Conservation (phyloP, 1,140 invertebrate species). For the Drosophila tsacasi region DNA sequence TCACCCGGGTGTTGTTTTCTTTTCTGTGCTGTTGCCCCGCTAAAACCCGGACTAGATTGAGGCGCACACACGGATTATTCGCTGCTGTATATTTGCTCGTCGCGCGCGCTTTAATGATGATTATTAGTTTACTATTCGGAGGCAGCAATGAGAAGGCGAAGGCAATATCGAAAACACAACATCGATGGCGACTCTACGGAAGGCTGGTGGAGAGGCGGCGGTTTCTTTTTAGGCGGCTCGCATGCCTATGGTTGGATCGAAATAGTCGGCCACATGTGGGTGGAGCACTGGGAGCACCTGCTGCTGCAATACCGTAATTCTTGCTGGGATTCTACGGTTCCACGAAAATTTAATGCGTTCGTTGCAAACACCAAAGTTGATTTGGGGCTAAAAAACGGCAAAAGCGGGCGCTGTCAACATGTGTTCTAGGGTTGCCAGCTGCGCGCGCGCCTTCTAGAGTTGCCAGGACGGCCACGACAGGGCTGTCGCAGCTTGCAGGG, state of each 20-base stretch:
- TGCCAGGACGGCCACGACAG: not conserved
- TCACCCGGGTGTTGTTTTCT: conserved; percentile 39
- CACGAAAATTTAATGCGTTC: conserved; percentile 80
- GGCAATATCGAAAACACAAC: conserved; percentile 29
- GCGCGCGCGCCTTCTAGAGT: not conserved
- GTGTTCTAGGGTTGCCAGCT: conserved; percentile 64
- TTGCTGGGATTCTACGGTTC: conserved; percentile 29
- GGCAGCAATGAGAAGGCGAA: conserved; percentile 16
- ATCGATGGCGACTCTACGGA: conserved; percentile 13
- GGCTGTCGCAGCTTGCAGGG: not conserved
- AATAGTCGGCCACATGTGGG: conserved; percentile 34
- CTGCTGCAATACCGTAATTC: conserved; percentile 17
- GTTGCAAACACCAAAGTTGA: conserved; percentile 70
- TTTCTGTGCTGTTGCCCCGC: conserved; percentile 27
- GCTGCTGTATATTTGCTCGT: conserved; percentile 8
- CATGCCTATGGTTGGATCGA: conserved; percentile 33
- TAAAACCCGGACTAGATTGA: conserved; percentile 15
- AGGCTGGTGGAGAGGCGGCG: conserved; percentile 18
- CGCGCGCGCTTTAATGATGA: conserved; percentile 17
- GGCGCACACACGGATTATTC: conserved; percentile 21
- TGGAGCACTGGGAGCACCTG: conserved; percentile 7
- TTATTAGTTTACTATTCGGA: conserved; percentile 40
- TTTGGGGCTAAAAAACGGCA: conserved; percentile 70
- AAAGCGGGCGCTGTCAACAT: conserved; percentile 61
- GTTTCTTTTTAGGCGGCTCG: conserved; percentile 36